phyloP scores from a whole-genome alignment of 1,140 invertebrate genomes.

The Cotesia glomerata region DNA sequence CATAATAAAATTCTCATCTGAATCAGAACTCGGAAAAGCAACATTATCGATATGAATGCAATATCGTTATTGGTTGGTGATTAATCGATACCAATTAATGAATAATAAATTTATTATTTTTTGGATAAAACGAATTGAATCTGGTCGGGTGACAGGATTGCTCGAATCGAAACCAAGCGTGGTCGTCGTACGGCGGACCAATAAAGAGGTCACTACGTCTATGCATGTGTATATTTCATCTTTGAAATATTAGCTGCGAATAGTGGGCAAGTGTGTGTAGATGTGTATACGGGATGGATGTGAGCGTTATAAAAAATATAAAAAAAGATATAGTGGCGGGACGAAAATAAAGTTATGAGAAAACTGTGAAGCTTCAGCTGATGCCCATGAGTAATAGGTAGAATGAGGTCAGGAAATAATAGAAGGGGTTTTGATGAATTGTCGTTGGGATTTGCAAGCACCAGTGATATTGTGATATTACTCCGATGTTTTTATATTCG shows the following conservation, averaged over 20 bases:
- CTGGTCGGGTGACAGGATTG: not conserved
- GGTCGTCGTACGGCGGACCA: not conserved
- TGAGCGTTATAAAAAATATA: too few species aligned
- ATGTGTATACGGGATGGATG: not conserved
- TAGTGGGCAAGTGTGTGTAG: not conserved
- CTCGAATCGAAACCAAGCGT: not conserved
- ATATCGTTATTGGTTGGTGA: not conserved
- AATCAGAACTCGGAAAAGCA: too few species aligned
- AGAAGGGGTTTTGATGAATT: conserved; percentile 11
- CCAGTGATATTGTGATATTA: conserved; percentile 1
- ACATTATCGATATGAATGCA: too few species aligned
- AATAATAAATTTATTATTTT: too few species aligned
- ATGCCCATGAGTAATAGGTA: conserved; percentile 14
- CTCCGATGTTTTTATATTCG: not conserved
- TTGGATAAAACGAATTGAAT: conserved; percentile 1
- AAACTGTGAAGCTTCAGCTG: conserved; percentile 17
- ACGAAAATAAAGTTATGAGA: conserved; percentile 22
- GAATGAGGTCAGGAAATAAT: conserved; percentile 5
- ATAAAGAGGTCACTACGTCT: conserved; percentile 8
- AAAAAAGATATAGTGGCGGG: not conserved
- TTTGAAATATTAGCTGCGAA: not conserved
- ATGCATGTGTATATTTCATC: not conserved
- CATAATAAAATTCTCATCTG: too few species aligned
- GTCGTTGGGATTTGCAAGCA: conserved; percentile 6
- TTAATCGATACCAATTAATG: not conserved